These are phyloP conservation scores for Idaea biselata DNA, from an alignment of 2,888 invertebrate genomes.

Conservation along the genomic window DNA sequence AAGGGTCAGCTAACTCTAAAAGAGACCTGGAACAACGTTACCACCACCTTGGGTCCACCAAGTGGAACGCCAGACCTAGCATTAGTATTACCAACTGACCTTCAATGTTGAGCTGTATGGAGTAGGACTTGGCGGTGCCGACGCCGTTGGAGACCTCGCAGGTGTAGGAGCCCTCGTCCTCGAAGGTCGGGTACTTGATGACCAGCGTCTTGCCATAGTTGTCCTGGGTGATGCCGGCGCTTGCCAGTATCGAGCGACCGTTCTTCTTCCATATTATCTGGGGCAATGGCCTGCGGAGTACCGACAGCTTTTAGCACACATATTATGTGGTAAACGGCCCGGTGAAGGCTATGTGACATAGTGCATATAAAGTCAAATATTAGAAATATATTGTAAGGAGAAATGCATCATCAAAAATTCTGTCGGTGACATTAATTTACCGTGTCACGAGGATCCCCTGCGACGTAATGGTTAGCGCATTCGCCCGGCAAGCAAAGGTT, in stretches of 20 bases:
- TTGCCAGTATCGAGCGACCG: conserved; percentile 84
- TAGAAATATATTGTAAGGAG: no score
- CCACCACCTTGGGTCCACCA: no score
- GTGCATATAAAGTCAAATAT: no score
- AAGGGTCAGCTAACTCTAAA: no score
- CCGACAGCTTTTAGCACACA: neutral
- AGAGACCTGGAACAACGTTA: no score
- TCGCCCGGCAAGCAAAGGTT: no score
- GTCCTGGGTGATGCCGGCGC: conserved; percentile 88
- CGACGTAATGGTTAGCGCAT: no score
- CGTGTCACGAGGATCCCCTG: no score
- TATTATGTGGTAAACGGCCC: neutral
- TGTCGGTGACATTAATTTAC: no score
- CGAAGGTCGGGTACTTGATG: conserved; percentile 91
- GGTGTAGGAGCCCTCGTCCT: conserved; percentile 95
- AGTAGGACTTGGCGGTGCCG: conserved; percentile 90
- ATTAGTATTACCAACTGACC: conserved; percentile 57
- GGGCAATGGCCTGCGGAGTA: conserved; percentile 87
- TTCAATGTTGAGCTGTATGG: conserved; percentile 88
- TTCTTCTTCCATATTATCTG: conserved; percentile 96
- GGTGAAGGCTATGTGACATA: no score
- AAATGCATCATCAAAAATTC: no score
- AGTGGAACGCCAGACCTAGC: no score
- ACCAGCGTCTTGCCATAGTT: conserved; percentile 97
- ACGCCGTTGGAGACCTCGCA: conserved; percentile 97